Evolutionary conservation across 2,888 invertebrate species (phyloP).

Genomic region (Dicyrtoma fusca): DNA sequence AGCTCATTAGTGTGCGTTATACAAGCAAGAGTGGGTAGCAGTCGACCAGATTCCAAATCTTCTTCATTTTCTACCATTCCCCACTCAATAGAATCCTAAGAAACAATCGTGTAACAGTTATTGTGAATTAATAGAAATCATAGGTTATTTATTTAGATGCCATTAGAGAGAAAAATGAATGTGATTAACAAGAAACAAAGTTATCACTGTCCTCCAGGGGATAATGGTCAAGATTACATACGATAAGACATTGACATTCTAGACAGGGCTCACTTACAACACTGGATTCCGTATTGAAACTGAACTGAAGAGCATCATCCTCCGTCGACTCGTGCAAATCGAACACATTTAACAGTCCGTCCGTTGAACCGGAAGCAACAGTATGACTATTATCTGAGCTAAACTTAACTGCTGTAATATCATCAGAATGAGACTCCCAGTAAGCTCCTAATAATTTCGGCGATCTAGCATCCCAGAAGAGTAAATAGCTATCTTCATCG

Average conservation of each 20-base stretch:
- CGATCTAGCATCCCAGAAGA: constrained; percentile 78
- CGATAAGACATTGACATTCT: too few species aligned
- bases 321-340: constrained; percentile 74
- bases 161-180: too few species aligned
- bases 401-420: constrained; percentile 76
- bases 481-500: constrained; percentile 71
- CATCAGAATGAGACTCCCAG: constrained; percentile 81
- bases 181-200: too few species aligned
- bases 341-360: constrained; percentile 83
- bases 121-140: neutral
- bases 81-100: constrained; percentile 44
- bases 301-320: constrained; percentile 77
- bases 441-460: constrained; percentile 72
- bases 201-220: too few species aligned
- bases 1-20: constrained; percentile 74
- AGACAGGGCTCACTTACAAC: constrained; percentile 65
- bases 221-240: too few species aligned
- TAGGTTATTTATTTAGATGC: neutral
- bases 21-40: constrained; percentile 63
- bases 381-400: constrained; percentile 70
- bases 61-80: constrained; percentile 59
- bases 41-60: too few species aligned
- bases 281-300: constrained; percentile 78
- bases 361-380: constrained; percentile 76
- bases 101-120: too few species aligned